Base-by-base conservation (phyloP, 2,113 vertebrate species). In the Diadophis punctatus region DNA sequence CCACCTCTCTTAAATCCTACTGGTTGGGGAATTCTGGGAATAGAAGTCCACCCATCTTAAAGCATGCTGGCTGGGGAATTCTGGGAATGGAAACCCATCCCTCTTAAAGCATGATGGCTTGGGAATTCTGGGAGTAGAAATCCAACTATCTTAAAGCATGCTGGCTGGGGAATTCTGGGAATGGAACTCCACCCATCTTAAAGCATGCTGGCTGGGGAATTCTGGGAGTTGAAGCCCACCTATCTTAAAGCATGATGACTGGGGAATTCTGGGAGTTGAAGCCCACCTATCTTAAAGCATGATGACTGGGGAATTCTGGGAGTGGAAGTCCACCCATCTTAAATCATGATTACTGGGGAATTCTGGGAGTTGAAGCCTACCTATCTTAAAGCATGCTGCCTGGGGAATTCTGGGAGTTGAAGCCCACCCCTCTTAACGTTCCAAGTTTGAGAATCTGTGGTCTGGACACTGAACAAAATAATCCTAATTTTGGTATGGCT, bases 401-500 rank as follows among this genome's bases (percentile, higher is more conserved):
- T 68, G 30, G 4, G 63, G 30, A 16, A 39, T 39, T 74, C 16
- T 74, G 16, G n/a, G n/a, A 20, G 6, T 74, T 1, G 68, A 68
- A 68, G 6, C 39, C 34, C 16, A 43, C 1, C 0, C 34, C 3
- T 4, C 8, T 22, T 80, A 43, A 88, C 5, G 3, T 53, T 39
- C n/a, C 46, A 46, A 14, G 11, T 86, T 48, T 12, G 22, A 25
- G 18, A 43, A 80, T 25, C 5, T 4, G 3, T 55, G 30, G 39
- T 55, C 43, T 43, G 43, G 58, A 53, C 48, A 34, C 39, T 52
- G 58, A 91, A 91, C n/a, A 16, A 88, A 53, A 22, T 12, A 25
- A 84, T 56, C 30, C 7, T 34, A 95, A 74, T 95, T 91, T 16
- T 94, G 87, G 3, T 51, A 91, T 58, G 94, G 89, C 56, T 94